Evolutionary conservation across 2,797 vertebrate genomes (phyloP).

Genomic region (Halcyon leucocephala): DNA sequence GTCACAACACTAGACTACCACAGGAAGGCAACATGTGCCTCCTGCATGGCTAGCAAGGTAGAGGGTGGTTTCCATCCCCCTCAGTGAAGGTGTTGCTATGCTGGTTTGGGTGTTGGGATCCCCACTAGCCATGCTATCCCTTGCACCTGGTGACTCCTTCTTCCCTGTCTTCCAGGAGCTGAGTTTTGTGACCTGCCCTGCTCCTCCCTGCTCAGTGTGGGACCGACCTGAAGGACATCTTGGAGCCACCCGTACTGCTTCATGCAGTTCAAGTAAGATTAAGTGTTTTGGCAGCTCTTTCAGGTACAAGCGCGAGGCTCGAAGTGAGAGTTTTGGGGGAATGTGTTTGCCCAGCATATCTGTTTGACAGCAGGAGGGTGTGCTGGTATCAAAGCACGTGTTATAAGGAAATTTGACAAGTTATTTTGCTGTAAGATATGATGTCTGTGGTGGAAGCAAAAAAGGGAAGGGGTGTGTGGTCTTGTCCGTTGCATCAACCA

Average conservation of each 20-base stretch:
- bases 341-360: neutral
- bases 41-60: neutral
- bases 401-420: neutral
- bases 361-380: neutral
- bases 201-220: neutral
- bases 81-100: neutral
- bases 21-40: neutral
- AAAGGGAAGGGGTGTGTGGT: neutral
- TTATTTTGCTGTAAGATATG: neutral
- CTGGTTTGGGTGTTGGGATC: neutral
- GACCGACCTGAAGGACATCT: slow-evolving; percentile 2
- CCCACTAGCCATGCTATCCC: neutral
- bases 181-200: neutral
- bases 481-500: neutral
- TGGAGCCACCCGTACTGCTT: slow-evolving; percentile 63
- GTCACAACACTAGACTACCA: neutral
- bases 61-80: neutral
- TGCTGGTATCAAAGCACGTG: neutral
- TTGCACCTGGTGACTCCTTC: neutral
- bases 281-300: slow-evolving; percentile 1
- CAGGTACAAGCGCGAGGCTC: neutral
- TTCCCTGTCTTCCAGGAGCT: slow-evolving; percentile 44
- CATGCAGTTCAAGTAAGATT: slow-evolving; percentile 75
- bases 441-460: neutral
- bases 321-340: neutral